Percentiles rank a stretch among this genome's conserved stretches.
These are phyloP conservation scores for Aulostomus chinensis DNA, from an alignment of 2,797 vertebrate species.

Conservation along the genomic window DNA sequence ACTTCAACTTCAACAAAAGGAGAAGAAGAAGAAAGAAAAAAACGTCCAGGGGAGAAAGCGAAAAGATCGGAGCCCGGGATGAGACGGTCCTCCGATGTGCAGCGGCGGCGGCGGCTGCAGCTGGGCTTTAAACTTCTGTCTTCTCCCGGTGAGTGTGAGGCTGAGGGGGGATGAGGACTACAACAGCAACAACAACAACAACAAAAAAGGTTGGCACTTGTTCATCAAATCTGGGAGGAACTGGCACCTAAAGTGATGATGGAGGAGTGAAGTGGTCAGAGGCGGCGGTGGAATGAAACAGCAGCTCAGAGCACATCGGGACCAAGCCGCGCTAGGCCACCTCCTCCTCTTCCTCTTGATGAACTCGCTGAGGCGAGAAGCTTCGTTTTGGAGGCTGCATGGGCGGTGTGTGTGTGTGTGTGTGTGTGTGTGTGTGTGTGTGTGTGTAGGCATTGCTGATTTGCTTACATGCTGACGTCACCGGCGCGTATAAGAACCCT, in stretches of 20 bases:
- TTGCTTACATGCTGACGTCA: too few species aligned
- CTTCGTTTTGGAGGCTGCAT: conserved; percentile 47
- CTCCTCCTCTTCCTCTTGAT: conserved; percentile 65
- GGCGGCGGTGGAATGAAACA: conserved; percentile 50
- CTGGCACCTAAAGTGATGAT: neutral
- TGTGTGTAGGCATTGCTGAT: too few species aligned
- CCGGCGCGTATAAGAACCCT: too few species aligned
- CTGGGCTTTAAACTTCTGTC: conserved; percentile 46
- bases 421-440: too few species aligned
- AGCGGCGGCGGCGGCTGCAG: too few species aligned
- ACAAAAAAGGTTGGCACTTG: conserved; percentile 49
- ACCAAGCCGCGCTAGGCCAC: conserved; percentile 32
- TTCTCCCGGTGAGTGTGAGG: conserved; percentile 11
- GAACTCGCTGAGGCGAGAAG: conserved; percentile 55
- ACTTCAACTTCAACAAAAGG: conserved; percentile 2
- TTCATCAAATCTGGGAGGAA: neutral
- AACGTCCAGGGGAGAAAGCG: too few species aligned
- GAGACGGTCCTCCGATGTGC: too few species aligned
- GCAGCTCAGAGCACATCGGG: conserved; percentile 41
- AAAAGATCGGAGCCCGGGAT: too few species aligned
- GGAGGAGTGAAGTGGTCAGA: conserved; percentile 37
- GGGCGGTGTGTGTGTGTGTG: conserved; percentile 62
- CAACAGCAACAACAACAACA: too few species aligned
- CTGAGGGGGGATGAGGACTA: neutral
- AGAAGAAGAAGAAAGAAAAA: neutral